Evolutionary conservation across 2,888 invertebrate species (phyloP), one percentile per base, ranked within the genome.

Genomic region (Andrena camellia): DNA sequence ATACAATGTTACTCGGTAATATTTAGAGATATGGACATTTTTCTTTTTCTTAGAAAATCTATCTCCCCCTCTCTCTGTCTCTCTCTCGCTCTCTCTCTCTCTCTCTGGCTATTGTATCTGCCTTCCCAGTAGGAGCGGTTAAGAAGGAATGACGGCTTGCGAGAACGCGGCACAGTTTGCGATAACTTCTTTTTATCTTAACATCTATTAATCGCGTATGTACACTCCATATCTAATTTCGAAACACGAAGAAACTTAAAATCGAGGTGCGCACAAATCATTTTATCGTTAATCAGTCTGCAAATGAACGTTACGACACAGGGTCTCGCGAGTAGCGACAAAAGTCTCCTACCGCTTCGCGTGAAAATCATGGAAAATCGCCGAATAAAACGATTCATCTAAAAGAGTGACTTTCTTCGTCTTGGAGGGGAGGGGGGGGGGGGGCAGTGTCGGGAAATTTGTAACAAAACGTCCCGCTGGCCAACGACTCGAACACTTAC

Each of bases 401-500:
- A n/a, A 48, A 69, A 7, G n/a, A 52, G n/a, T 67, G 67, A 71
- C 20, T 81, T 67, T 7, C 10, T 20, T 66, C 8, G 50, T 52
- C 20, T 10, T 10, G 35, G 35, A 10, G 10, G 10, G 3, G 42
- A 13, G 10, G 35, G 33, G 33, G 6, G 29, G n/a, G 57, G 10
- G 33, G 26, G 54, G 31, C 59, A 31, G 60, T 59, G 48, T 70
- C 48, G 35, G 17, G 42, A 60, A 70, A 76, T 85, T 86, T 85
- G 83, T 85, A 86, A 85, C 78, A 83, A 85, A 85, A 86, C 78
- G n/a, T 68, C 69, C 35, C 7, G 50, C 13, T 8, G 57, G 42
- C 52, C 23, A 29, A 75, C 71, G 62, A 7, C 54, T 60, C 17
- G 33, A 73, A 74, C 26, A 29, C 59, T 78, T 74, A 84, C 72